Evolutionary conservation across 2,113 vertebrate genomes (phyloP), one percentile per base, ranked within the genome.

Genomic region (Mionectes macconnelli): DNA sequence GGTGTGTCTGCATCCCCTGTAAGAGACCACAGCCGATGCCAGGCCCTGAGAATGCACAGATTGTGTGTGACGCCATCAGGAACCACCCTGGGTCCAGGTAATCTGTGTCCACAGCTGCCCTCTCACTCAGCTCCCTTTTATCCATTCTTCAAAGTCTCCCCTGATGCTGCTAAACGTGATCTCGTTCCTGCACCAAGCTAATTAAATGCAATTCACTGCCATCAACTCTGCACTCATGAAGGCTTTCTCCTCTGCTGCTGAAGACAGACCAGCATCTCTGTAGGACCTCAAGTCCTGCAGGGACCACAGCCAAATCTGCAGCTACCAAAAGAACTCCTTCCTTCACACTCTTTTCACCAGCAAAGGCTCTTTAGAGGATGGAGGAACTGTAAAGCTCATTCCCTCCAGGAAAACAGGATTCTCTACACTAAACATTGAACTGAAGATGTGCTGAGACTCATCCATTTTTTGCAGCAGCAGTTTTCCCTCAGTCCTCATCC

Each of bases 121-220:
- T 56, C 85, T 62, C 86, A 18, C 78, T 80, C 78, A 56, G 52
- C 47, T 88, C 56, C 76, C 60, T 92, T 50, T 68, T 4, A 94
- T 64, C 59, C 50, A 7, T 78, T 75, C 79, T 68, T 90, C 85
- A 96, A 93, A 95, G 90, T 6, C 63, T 28, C 50, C 64, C 50
- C 63, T 7, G 7, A 39, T 52, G 74, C 55, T 84, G 40, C 40
- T 49, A 31, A 47, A 83, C 2, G 14, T 6, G 35, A 62, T 47
- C 67, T 67, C 0, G 1, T 19, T 74, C 63, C 60, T 30, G 3
- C 0, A 2, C 76, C 0, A 0, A 77, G 33, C 74, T 82, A 75
- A 42, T 20, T 66, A 63, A 90, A 81, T 6, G 52, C 22, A 55
- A 13, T 30, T 37, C 77, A 44, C 2, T n/a, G 77, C 12, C 52